Conservation (phyloP, 1,140 invertebrate genomes). For the Choristoneura fumiferana region DNA sequence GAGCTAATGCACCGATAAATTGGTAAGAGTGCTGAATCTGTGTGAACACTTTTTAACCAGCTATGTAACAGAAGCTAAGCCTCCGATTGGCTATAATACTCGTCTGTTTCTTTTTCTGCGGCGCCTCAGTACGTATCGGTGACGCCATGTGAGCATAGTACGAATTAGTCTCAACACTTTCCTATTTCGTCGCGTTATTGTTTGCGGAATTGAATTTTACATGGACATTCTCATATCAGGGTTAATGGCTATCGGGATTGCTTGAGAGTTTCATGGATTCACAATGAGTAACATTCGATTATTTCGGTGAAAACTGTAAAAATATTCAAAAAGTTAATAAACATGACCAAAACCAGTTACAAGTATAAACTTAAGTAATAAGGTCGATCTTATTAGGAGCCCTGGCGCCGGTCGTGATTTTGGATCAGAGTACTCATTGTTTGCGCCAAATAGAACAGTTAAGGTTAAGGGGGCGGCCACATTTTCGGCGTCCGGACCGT, state of each 20-base stretch:
- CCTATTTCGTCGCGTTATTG: constrained; percentile 1
- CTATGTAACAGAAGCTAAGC: constrained; percentile 9
- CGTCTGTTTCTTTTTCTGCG: not conserved
- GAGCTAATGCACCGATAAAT: constrained; percentile 40
- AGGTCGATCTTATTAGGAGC: constrained; percentile 4
- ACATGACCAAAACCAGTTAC: not conserved
- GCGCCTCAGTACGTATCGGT: not conserved
- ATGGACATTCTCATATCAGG: not conserved
- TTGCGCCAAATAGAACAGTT: constrained; percentile 33
- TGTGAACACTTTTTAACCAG: constrained; percentile 31
- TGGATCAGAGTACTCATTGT: constrained; percentile 29
- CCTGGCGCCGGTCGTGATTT: constrained; percentile 19
- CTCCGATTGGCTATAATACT: not conserved
- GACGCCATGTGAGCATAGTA: not conserved
- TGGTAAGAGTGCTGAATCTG: constrained; percentile 38
- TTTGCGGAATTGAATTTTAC: not conserved
- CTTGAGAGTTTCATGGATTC: too few relatives aligned
- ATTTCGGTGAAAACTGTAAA: too few relatives aligned
- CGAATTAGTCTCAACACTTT: constrained; percentile 2
- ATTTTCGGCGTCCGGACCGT: constrained; percentile 21
- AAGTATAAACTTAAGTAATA: constrained; percentile 5
- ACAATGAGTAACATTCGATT: too few relatives aligned
- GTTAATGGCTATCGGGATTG: not conserved
- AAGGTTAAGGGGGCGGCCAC: constrained; percentile 25
- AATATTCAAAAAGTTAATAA: too few relatives aligned